Conservation (phyloP, 2,113 vertebrate genomes). For the Cryptotis parvus region DNA sequence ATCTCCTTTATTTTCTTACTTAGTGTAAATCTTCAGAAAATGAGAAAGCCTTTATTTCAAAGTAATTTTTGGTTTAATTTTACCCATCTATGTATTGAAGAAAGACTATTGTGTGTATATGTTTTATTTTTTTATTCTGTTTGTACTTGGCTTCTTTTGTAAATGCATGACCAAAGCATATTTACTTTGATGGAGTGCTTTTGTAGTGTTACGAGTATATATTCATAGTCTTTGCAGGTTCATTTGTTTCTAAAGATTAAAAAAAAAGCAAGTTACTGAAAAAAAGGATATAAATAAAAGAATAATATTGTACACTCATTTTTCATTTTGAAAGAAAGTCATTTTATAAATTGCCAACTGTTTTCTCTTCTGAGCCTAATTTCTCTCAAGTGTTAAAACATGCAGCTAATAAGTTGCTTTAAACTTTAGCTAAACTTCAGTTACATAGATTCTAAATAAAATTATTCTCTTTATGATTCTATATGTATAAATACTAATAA, state of each 20-base stretch:
- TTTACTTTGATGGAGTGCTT: background rate
- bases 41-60: background rate
- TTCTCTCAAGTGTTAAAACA: conserved; percentile 25
- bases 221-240: background rate
- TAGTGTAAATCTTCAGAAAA: background rate
- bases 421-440: background rate
- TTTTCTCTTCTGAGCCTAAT: background rate
- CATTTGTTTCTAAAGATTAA: background rate
- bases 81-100: background rate
- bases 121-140: background rate
- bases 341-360: conserved; percentile 7
- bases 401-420: background rate
- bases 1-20: background rate
- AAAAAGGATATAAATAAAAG: conserved; percentile 2
- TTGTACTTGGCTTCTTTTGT: background rate
- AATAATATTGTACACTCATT: background rate
- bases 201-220: background rate
- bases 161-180: background rate
- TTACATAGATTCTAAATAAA: conserved; percentile 3
- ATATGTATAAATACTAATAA: background rate
- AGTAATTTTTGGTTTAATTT: background rate
- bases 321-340: conserved; percentile 9
- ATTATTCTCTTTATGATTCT: background rate
- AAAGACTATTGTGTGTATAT: background rate
- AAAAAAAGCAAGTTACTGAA: background rate